A percentile compares a stretch with the other conserved stretches of the same genome.
Conservation (phyloP, 2,113 vertebrate species). For the Regulus satrapa region DNA sequence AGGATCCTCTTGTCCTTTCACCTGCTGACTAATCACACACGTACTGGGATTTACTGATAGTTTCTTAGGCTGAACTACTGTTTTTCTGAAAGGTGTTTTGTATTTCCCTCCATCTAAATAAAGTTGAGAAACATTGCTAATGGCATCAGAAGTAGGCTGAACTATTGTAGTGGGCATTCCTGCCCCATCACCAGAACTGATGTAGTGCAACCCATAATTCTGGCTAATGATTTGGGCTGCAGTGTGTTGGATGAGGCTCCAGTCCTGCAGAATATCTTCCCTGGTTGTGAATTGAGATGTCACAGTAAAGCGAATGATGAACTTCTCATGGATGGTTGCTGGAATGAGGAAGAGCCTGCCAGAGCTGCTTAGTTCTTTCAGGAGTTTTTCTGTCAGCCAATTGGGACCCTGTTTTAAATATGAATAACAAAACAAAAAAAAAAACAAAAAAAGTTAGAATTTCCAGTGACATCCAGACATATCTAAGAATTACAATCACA, state of each 20-base stretch:
- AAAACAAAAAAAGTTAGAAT: not conserved
- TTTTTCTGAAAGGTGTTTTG: constrained; percentile 36
- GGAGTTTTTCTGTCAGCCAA: constrained; percentile 84
- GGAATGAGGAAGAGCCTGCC: constrained; percentile 92
- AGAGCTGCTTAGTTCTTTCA: constrained; percentile 81
- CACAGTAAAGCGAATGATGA: constrained; percentile 92
- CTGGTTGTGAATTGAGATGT: constrained; percentile 91
- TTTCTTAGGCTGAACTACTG: constrained; percentile 59
- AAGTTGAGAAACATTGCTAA: not conserved
- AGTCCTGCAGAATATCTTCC: constrained; percentile 88
- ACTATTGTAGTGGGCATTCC: not conserved
- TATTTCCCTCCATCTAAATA: not conserved
- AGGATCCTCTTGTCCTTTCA: constrained; percentile 11
- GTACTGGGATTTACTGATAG: not conserved
- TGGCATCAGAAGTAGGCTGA: not conserved
- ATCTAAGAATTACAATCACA: not conserved
- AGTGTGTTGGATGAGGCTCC: constrained; percentile 82
- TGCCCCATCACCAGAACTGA: not conserved
- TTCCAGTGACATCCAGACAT: not conserved
- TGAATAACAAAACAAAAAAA: not conserved
- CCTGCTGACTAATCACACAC: not conserved
- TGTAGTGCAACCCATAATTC: constrained; percentile 23
- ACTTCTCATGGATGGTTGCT: constrained; percentile 81
- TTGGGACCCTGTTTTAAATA: constrained; percentile 82
- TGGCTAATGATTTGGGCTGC: constrained; percentile 71